Evolutionary conservation across 2,113 vertebrate genomes (phyloP), one percentile per base, ranked within the genome.

Genomic region (Epinephelus lanceolatus): DNA sequence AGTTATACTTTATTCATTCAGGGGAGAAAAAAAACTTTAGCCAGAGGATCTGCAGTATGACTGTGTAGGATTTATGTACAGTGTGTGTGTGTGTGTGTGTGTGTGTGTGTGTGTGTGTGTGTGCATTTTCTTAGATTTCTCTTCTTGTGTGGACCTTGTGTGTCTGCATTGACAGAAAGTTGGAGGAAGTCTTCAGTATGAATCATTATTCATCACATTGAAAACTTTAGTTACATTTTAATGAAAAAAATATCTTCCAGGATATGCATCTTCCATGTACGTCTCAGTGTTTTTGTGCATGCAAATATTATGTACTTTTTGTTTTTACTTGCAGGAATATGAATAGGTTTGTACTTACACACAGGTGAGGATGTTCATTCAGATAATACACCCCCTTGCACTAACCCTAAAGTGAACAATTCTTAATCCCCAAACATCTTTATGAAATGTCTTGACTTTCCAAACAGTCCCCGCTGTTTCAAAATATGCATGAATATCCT

Each of bases 1-100:
- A 90, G 15, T 0, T 81, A 62, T 69, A 57, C 76, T 83, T 77
- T 80, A 76, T 87, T 91, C 55, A 76, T 86, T 77, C 42, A 53
- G 61, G 1, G 7, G 37, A 75, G 52, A 68, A 63, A 27, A 56
- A 53, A 47, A 55, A 23, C 21, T 45, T 19, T 25, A 49, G 69
- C 72, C 42, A 68, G 59, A 89, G 42, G 42, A 71, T 67, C 71
- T 60, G 60, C 45, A 67, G 71, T 23, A 5, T 18, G 37, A 56
- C 56, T 65, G 78, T 40, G 78, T 27, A 23, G 65, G 57, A 70
- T 63, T 30, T 27, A 37, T 63, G 30, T n/a, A 33, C 68, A 14
- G 40, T 3, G 11, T 73, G 23, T 80, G 23, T 59, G 65, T 56
- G 15, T 53, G 2, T 56, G 53, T 56, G n/a, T 56, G 53, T 56